phyloP scores from a whole-genome alignment of 1,140 invertebrate genomes.

The Ladona fulva region DNA sequence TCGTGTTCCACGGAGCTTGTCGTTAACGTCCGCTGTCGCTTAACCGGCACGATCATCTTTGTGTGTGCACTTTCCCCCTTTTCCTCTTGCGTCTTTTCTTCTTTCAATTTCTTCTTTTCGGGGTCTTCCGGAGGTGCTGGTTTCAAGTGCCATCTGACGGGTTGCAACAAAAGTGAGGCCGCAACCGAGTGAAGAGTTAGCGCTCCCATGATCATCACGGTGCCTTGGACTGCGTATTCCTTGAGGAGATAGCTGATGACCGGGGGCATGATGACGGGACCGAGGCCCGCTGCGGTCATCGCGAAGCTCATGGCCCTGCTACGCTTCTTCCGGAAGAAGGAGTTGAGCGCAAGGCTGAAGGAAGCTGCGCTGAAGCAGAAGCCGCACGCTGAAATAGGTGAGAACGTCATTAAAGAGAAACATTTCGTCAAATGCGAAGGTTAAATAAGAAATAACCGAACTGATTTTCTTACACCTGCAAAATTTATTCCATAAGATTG shows the following conservation, averaged over 20 bases:
- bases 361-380: slow-evolving; percentile 54
- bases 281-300: slow-evolving; percentile 59
- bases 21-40: neutral
- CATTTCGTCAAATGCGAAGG: too few species aligned
- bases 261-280: slow-evolving; percentile 63
- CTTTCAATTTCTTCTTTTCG: neutral
- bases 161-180: slow-evolving; percentile 52
- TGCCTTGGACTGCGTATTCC: slow-evolving; percentile 46
- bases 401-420: too few species aligned
- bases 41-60: too few species aligned
- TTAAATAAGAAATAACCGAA: too few species aligned
- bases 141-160: slow-evolving; percentile 57
- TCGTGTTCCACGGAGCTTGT: slow-evolving; percentile 26
- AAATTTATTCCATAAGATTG: too few species aligned
- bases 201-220: slow-evolving; percentile 49
- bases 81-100: neutral
- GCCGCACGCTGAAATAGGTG: slow-evolving; percentile 54
- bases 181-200: slow-evolving; percentile 51
- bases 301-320: slow-evolving; percentile 57
- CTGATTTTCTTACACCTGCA: too few species aligned
- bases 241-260: slow-evolving; percentile 49
- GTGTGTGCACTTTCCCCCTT: neutral
- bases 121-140: neutral
- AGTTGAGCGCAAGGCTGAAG: slow-evolving; percentile 59
- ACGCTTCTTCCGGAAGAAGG: slow-evolving; percentile 57